phyloP scores from a whole-genome alignment of 2,797 vertebrate genomes.

The Esox lucius region DNA sequence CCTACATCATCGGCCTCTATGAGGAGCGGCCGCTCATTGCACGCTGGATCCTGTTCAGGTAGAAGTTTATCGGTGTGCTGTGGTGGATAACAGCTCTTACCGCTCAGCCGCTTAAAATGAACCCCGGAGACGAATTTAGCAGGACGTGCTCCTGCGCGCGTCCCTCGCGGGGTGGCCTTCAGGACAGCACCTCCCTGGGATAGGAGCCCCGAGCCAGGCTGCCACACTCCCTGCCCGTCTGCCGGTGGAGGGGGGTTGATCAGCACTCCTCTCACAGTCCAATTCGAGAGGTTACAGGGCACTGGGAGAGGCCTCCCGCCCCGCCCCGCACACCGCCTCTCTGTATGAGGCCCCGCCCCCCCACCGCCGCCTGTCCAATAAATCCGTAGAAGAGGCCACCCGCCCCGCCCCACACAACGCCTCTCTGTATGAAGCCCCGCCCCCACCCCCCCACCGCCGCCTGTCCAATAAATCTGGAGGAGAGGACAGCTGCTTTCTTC shows the following conservation, averaged over 20 bases:
- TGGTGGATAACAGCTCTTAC: not conserved
- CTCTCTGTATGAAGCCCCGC: too few relatives aligned
- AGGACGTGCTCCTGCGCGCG: not conserved
- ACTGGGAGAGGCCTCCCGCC: slow-evolving; percentile 53
- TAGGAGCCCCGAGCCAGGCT: not conserved
- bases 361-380: too few relatives aligned
- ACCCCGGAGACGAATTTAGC: slow-evolving; percentile 31
- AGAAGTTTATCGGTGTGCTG: not conserved
- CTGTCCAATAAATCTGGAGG: slow-evolving; percentile 42
- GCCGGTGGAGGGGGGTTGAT: slow-evolving; percentile 70
- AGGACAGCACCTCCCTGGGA: slow-evolving; percentile 11
- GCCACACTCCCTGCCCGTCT: slow-evolving; percentile 11
- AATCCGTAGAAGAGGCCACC: too few relatives aligned
- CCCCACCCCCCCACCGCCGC: too few relatives aligned
- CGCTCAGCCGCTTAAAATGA: slow-evolving; percentile 13
- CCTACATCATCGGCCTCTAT: slow-evolving; percentile 10
- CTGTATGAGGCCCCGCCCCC: slow-evolving; percentile 72
- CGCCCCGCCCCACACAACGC: too few relatives aligned
- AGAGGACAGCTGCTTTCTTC: slow-evolving; percentile 54
- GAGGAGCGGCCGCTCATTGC: not conserved
- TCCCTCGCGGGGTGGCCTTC: slow-evolving; percentile 12
- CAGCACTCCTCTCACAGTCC: slow-evolving; percentile 70
- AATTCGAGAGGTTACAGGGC: slow-evolving; percentile 66
- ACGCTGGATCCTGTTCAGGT: not conserved
- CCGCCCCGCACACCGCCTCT: not conserved